Conservation (phyloP, 2,113 vertebrate genomes). For the Brevimyrus niger region DNA sequence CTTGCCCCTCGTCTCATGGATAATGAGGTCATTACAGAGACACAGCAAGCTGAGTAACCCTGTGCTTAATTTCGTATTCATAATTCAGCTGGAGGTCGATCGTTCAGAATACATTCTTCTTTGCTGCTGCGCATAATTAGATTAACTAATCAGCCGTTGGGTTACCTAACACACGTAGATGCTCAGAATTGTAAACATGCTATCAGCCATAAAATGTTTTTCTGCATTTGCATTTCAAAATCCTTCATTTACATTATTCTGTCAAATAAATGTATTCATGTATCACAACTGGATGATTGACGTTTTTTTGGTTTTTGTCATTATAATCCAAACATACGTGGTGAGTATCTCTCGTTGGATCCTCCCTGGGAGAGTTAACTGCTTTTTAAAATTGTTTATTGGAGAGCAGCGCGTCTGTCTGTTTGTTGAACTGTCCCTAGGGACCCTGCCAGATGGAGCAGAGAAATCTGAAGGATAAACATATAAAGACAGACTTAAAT, state of each 20-base stretch:
- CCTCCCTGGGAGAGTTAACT: neutral
- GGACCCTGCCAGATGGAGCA: neutral
- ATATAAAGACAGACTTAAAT: neutral
- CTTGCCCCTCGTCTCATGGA: neutral
- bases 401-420: neutral
- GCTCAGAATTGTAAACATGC: neutral
- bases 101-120: neutral
- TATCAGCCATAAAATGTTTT: conserved; percentile 6
- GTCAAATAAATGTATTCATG: neutral
- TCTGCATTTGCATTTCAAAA: neutral
- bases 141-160: conserved; percentile 2
- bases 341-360: neutral
- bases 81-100: neutral
- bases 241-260: neutral
- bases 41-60: neutral
- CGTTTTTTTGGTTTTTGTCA: too few relatives aligned
- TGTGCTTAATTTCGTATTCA: neutral
- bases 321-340: neutral
- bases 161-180: neutral
- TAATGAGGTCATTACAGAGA: conserved; percentile 29
- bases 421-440: neutral
- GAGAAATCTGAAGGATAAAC: neutral
- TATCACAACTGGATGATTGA: neutral
- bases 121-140: neutral
- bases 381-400: neutral